Evolutionary conservation across 2,888 invertebrate species (phyloP).

Genomic region (Conomelus anceps): DNA sequence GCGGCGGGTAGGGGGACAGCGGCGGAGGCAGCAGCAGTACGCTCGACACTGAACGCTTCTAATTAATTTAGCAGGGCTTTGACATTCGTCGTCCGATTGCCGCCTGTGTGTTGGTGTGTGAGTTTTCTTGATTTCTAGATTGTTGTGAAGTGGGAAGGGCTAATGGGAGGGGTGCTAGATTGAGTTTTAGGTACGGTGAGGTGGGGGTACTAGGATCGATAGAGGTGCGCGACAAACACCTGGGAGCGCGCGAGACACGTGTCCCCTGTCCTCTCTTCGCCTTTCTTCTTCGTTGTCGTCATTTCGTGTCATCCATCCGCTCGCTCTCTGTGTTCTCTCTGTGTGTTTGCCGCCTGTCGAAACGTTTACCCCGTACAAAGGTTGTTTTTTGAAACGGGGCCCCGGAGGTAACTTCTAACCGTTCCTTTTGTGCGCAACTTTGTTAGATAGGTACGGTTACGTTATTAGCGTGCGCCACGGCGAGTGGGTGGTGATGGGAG

Average conservation of each 20-base stretch:
- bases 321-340: background rate
- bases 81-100: background rate
- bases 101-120: too few relatives aligned
- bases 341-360: conserved; percentile 1
- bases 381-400: background rate
- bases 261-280: background rate
- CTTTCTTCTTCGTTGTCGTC: background rate
- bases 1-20: too few relatives aligned
- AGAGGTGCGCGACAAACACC: background rate
- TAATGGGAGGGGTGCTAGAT: background rate
- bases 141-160: background rate
- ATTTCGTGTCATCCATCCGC: background rate
- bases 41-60: background rate
- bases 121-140: background rate
- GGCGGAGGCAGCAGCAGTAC: background rate
- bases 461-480: conserved; percentile 36
- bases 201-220: background rate
- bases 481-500: conserved; percentile 31
- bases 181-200: too few relatives aligned
- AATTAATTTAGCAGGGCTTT: background rate
- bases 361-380: background rate
- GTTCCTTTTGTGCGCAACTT: conserved; percentile 21
- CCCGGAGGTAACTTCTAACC: conserved; percentile 24
- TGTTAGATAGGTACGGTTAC: conserved; percentile 32
- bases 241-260: background rate